Percentiles rank a stretch among this genome's conserved stretches.
Conservation (phyloP, 2,888 invertebrate genomes). For the Timema cristinae region DNA sequence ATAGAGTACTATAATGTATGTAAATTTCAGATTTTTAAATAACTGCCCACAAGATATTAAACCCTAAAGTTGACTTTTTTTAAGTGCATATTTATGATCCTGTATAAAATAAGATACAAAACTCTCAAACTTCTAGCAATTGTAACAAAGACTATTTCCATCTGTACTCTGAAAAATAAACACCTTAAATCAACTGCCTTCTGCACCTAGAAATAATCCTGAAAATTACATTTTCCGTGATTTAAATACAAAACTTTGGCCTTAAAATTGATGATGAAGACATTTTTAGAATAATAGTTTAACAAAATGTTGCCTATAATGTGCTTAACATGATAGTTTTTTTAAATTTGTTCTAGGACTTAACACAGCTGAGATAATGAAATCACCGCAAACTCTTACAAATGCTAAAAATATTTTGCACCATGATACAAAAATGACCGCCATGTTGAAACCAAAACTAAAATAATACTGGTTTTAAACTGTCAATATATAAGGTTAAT, state of each 20-base stretch:
- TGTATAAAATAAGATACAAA: conserved; percentile 5
- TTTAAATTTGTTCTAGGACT: no score
- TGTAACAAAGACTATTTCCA: background rate
- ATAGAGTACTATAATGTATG: background rate
- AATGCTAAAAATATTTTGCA: no score
- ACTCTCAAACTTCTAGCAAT: conserved; percentile 7
- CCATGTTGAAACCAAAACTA: no score
- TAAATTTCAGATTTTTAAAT: conserved; percentile 14
- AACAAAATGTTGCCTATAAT: no score
- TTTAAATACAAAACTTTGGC: background rate
- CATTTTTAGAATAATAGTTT: no score
- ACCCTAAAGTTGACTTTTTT: background rate
- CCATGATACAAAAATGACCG: no score
- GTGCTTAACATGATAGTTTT: no score
- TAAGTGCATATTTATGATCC: background rate
- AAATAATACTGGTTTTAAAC: no score
- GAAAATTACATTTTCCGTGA: background rate
- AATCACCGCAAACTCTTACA: no score
- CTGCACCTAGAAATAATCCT: background rate
- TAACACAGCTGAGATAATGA: no score
- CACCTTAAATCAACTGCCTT: background rate
- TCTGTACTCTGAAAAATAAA: background rate
- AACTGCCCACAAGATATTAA: background rate
- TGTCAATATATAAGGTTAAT: no score
- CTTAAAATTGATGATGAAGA: background rate